Conservation (phyloP, 30 jellyfish, hydroid and myxozoan genomes). For the Hydractinia symbiolongicarpus region DNA sequence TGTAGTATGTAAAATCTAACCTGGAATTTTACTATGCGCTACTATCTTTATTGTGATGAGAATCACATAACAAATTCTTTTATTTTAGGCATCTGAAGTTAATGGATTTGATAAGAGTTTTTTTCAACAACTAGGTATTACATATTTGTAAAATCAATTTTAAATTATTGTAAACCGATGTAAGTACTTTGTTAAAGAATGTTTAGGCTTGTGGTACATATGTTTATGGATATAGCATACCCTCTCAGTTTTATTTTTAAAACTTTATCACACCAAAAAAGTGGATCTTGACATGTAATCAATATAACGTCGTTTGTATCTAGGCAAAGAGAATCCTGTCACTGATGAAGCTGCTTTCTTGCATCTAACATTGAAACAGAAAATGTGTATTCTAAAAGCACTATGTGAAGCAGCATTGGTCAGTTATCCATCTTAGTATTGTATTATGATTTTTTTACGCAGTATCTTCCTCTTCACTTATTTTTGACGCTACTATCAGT, state of each 20-base stretch:
- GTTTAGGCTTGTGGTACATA: background rate
- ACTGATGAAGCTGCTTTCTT: conserved; percentile 28
- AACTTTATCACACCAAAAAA: background rate
- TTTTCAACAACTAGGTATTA: conserved; percentile 15
- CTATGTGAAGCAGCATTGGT: conserved; percentile 86
- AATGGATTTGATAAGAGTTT: background rate
- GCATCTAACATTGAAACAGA: conserved; percentile 48
- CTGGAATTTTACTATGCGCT: too few relatives aligned
- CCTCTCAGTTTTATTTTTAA: too few relatives aligned
- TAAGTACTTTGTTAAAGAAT: too few relatives aligned
- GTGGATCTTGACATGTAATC: background rate
- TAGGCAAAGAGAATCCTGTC: conserved; percentile 67
- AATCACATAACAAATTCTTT: too few relatives aligned
- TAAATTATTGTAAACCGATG: too few relatives aligned
- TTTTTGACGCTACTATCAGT: too few relatives aligned
- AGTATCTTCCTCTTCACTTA: too few relatives aligned
- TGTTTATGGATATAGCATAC: too few relatives aligned
- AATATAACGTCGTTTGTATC: background rate
- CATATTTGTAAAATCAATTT: conserved; percentile 44
- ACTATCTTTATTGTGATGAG: too few relatives aligned
- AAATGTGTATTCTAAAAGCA: conserved; percentile 63
- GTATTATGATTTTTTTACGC: too few relatives aligned
- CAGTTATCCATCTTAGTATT: background rate
- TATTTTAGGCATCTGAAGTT: background rate
- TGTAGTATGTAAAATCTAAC: too few relatives aligned